Conservation (phyloP, 2,888 invertebrate species). For the Coleophora flavipennella region DNA sequence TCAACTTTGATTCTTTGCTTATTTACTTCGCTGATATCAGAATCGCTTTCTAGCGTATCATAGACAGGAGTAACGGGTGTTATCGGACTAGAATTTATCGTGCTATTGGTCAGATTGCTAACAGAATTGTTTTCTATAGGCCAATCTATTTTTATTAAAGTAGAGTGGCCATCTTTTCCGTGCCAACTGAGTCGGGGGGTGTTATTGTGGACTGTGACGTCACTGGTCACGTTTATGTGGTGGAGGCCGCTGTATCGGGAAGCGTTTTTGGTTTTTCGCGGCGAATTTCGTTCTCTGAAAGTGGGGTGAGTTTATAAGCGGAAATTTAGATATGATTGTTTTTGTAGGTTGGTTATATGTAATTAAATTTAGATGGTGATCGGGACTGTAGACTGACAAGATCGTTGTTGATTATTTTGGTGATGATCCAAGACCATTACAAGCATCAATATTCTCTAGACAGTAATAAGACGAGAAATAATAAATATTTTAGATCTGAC, state of each 20-base stretch:
- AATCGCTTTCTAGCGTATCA: conserved; percentile 60
- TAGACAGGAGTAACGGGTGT: conserved; percentile 53
- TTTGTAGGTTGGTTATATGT: too few relatives aligned
- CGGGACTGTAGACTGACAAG: too few relatives aligned
- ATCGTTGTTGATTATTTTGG: too few relatives aligned
- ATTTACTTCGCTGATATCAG: conserved; percentile 49
- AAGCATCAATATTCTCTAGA: too few relatives aligned
- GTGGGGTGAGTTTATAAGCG: conserved; percentile 11
- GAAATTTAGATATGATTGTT: too few relatives aligned
- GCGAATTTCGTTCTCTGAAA: conserved; percentile 62
- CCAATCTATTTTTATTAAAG: conserved; percentile 63
- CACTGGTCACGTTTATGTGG: conserved; percentile 15
- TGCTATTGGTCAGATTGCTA: conserved; percentile 44
- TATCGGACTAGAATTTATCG: conserved; percentile 44
- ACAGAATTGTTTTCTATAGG: conserved; percentile 43
- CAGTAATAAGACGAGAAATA: too few relatives aligned
- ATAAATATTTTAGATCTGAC: too few relatives aligned
- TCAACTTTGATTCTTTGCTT: conserved; percentile 53
- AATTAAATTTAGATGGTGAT: too few relatives aligned
- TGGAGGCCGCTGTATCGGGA: conserved; percentile 52
- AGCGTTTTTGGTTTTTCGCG: conserved; percentile 46
- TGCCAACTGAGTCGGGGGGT: conserved; percentile 53
- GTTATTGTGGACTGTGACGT: conserved; percentile 26
- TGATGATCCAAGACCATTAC: too few relatives aligned
- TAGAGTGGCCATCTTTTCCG: conserved; percentile 57